These are phyloP conservation scores for Perca fluviatilis DNA, from an alignment of 2,113 vertebrate genomes.

Conservation along the genomic window DNA sequence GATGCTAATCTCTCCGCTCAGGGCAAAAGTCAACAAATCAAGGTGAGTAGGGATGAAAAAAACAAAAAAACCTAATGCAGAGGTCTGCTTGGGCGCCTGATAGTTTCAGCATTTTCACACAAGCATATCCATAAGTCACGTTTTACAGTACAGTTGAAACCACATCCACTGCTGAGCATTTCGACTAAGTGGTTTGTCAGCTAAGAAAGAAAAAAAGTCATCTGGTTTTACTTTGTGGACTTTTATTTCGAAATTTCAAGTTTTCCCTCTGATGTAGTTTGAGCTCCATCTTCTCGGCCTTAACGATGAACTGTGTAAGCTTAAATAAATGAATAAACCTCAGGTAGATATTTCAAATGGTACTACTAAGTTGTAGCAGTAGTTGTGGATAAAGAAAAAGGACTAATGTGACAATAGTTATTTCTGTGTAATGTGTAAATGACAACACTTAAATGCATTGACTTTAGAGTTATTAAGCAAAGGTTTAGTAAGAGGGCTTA, in stretches of 20 bases:
- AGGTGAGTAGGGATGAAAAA: constrained; percentile 41
- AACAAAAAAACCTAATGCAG: constrained; percentile 4
- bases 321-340: neutral
- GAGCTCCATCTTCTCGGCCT: neutral
- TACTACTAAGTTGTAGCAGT: neutral
- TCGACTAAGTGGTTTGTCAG: neutral
- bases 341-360: neutral
- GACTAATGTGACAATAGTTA: neutral
- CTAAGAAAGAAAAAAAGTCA: constrained; percentile 10
- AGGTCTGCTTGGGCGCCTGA: constrained; percentile 31
- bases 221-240: constrained; percentile 41
- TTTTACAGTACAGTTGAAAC: constrained; percentile 26
- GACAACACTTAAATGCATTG: neutral
- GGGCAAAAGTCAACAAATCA: constrained; percentile 64
- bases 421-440: neutral
- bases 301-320: neutral
- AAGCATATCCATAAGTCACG: constrained; percentile 17
- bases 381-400: neutral
- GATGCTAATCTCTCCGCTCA: constrained; percentile 46
- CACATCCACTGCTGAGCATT: constrained; percentile 36
- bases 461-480: neutral
- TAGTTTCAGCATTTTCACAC: constrained; percentile 27
- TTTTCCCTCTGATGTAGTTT: constrained; percentile 1
- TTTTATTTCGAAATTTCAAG: constrained; percentile 44
- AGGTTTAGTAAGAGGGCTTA: neutral